Base-by-base conservation (phyloP, 2,113 vertebrate species). In the Aythya baeri region DNA sequence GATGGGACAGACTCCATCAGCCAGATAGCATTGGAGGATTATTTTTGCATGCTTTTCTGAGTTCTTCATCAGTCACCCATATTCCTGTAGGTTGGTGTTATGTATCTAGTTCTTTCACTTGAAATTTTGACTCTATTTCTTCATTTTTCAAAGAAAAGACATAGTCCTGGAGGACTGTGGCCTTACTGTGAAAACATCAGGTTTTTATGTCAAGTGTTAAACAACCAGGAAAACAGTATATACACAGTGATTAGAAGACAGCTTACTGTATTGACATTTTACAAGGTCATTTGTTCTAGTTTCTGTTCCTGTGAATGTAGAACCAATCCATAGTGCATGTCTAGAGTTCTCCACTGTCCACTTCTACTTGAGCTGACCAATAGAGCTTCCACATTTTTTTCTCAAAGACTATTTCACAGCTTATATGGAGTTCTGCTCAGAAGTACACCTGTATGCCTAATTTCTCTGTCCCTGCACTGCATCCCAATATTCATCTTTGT, bases 321-420 rank as follows among this genome's bases (percentile, higher is more conserved):
- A 43, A 34, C 25, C 0, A 7, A 38, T 72, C 17, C 25, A 66
- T 26, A 50, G 3, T 0, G 1, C 3, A 22, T 0, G 0, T 72
- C 11, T 44, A 2, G 17, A 31, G 1, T 6, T 26, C 25, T 84
- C 5, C 11, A 16, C 18, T 87, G 3, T 46, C 54, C 21, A 25
- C 6, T 62, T 87, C 18, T 34, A 36, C 9, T 18, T 44, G 71
- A 62, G 6, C 8, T 79, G 49, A 82, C 14, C 0, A 1, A 31
- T 1, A n/a, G 13, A 44, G 8, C 31, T 58, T 79, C 31, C 2
- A 0, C 34, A 0, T 2, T 32, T 57, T 55, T 90, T 57, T 31
- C 36, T 68, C 50, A 78, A 62, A 89, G 13, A 6, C 6, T 66
- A 5, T 57, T 79, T 75, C 8, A 41, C 68, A 92, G 34, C 6